Percentiles rank a stretch among this genome's conserved stretches.
These are phyloP conservation scores for Trichomycterus rosablanca DNA, from an alignment of 2,113 vertebrate genomes.

Conservation along the genomic window DNA sequence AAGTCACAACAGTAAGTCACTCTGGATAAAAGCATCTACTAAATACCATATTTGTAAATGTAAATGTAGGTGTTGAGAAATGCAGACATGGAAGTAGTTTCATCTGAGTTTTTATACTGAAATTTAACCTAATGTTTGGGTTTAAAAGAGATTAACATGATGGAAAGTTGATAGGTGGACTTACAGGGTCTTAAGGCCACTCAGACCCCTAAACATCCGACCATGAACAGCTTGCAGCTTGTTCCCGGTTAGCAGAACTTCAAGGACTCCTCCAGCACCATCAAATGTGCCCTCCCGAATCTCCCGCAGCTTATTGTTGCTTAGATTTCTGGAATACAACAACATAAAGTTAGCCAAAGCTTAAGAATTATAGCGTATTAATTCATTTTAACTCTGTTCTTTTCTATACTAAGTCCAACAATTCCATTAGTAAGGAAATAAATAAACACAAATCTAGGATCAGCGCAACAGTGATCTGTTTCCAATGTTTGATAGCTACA, in stretches of 20 bases:
- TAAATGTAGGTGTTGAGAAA: too few species aligned
- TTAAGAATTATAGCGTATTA: too few species aligned
- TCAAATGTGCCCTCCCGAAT: slow-evolving; percentile 87
- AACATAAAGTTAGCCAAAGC: not conserved
- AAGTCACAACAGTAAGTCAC: too few species aligned
- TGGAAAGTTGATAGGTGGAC: slow-evolving; percentile 44
- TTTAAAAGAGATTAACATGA: not conserved
- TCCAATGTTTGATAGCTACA: slow-evolving; percentile 11
- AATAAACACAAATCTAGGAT: not conserved
- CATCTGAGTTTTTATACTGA: slow-evolving; percentile 5
- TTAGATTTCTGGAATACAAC: slow-evolving; percentile 79
- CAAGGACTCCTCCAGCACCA: slow-evolving; percentile 77
- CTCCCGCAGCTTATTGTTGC: slow-evolving; percentile 93
- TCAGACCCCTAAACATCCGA: slow-evolving; percentile 83
- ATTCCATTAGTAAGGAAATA: not conserved
- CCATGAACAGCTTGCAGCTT: slow-evolving; percentile 82
- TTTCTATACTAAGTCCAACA: not conserved
- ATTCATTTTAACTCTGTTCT: slow-evolving; percentile 6
- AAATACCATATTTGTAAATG: too few species aligned
- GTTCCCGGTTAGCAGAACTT: slow-evolving; percentile 89
- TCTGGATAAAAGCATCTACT: too few species aligned
- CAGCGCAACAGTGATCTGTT: not conserved
- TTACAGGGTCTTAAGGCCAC: slow-evolving; percentile 87
- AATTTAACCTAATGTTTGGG: too few species aligned
- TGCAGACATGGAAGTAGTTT: too few species aligned